A percentile compares a stretch with the other conserved stretches of the same genome.
phyloP scores from a whole-genome alignment of 30 jellyfish, hydroid and myxozoan species.

The Chrysaora quinquecirrha region DNA sequence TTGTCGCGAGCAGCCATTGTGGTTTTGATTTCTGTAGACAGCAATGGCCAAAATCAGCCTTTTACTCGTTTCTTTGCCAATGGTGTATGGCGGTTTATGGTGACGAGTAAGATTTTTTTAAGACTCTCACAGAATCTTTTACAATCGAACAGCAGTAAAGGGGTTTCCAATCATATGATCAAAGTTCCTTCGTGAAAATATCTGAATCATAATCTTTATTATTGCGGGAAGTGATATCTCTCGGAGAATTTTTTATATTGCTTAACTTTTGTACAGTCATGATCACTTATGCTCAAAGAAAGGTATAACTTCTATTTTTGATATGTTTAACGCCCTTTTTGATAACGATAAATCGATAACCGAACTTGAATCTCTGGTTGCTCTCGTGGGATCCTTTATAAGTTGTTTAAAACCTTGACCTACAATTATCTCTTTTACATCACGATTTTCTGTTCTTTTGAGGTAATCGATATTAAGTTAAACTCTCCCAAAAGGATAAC shows the following conservation, averaged over 20 bases:
- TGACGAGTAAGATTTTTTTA: neutral
- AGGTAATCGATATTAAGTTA: slow-evolving; percentile 17
- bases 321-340: slow-evolving; percentile 8
- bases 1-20: slow-evolving; percentile 24
- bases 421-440: slow-evolving; percentile 23
- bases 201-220: slow-evolving; percentile 22
- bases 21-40: neutral
- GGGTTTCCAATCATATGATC: slow-evolving; percentile 23
- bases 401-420: slow-evolving; percentile 16
- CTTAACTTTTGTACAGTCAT: slow-evolving; percentile 5
- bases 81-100: neutral
- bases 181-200: slow-evolving; percentile 8
- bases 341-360: slow-evolving; percentile 22
- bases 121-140: slow-evolving; percentile 18
- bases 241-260: slow-evolving; percentile 18
- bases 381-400: slow-evolving; percentile 9
- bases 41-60: slow-evolving; percentile 14
- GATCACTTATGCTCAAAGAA: slow-evolving; percentile 28
- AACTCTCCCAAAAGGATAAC: slow-evolving; percentile 39
- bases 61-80: neutral
- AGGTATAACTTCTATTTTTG: slow-evolving; percentile 26
- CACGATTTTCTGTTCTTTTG: slow-evolving; percentile 20
- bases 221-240: slow-evolving; percentile 54
- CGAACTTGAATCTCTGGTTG: slow-evolving; percentile 17
- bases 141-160: slow-evolving; percentile 16